Evolutionary conservation across 1,140 invertebrate species (phyloP), one percentile per base, ranked within the genome.

Genomic region (Lordiphosa clarofinis): DNA sequence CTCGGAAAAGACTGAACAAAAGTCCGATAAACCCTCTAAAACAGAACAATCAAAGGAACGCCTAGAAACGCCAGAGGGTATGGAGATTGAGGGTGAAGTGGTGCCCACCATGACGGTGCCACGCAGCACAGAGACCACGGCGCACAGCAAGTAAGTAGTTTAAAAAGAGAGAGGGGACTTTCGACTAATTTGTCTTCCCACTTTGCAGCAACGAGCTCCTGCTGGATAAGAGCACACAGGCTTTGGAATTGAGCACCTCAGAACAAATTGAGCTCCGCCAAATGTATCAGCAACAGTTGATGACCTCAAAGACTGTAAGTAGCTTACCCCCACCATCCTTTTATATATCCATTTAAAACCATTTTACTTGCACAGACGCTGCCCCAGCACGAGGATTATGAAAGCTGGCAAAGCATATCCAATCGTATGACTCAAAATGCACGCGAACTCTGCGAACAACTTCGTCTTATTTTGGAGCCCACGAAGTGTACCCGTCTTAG

Each of bases 401-500:
- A 89, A 40, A 82, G 57, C 36, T 89, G 88, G 88, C 76, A 88
- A 36, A 57, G 64, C 11, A 76, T 89, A 31, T 88, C 86, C 3
- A 87, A 75, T 70, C 73, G 86, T 12, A 89, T 89, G 88, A 55
- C 81, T 0, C 74, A 88, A 38, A 89, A 88, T 67, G 94, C 98
- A 0, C 93, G 97, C 52, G 95, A 99, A 60, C 90, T 99, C 5
- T 97, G 97, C 67, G 98, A 99, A 90, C 95, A 98, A 82, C 90
- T 99, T 24, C 90, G 98, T 46, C 91, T 99, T 0, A 95, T 99
- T 36, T 90, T 99, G 10, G 98, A 99, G 90, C 98, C 98, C 1
- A 98, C 97, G 0, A 94, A 96, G 78, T 95, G 97, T 0, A 95
- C 97, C 0, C 93, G 96, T 67, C 90, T 99, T 6, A 96, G 95